A percentile compares a stretch with the other conserved stretches of the same genome.
phyloP scores from a whole-genome alignment of 2,113 vertebrate species.

The Dryoscopus gambensis region DNA sequence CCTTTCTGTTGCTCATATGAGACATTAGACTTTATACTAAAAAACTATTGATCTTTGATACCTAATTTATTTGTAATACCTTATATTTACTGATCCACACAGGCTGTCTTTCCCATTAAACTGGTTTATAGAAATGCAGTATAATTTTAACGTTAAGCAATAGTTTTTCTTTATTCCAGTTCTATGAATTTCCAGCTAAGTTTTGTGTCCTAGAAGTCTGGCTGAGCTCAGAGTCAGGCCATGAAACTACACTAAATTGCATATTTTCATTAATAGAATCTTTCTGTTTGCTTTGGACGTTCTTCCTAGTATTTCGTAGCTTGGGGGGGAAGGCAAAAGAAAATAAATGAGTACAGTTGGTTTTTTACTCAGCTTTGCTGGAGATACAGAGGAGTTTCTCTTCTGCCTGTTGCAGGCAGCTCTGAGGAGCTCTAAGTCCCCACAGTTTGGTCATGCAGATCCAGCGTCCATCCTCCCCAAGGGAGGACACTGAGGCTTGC shows the following conservation, averaged over 20 bases:
- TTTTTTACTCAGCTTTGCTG: not conserved
- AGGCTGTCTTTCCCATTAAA: not conserved
- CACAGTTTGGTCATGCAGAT: not conserved
- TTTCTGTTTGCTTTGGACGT: constrained; percentile 31
- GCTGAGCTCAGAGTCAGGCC: not conserved
- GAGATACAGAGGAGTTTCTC: not conserved
- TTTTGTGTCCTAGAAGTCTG: constrained; percentile 10
- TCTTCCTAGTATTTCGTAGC: not conserved
- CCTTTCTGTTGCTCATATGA: not conserved
- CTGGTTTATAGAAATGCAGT: not conserved
- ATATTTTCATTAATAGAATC: constrained; percentile 41
- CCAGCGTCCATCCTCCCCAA: not conserved
- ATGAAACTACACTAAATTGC: not conserved
- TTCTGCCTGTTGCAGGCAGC: not conserved
- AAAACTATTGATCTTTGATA: not conserved
- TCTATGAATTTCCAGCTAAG: not conserved
- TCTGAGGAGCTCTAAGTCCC: not conserved
- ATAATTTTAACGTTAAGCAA: not conserved
- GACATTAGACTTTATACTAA: not conserved
- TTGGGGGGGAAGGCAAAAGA: not conserved
- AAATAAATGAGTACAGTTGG: constrained; percentile 9
- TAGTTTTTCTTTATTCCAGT: not conserved
- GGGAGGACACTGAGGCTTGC: constrained; percentile 30
- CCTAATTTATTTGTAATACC: not conserved
- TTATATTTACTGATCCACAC: not conserved